Percentiles rank a stretch among this genome's conserved stretches.
Evolutionary conservation across 2,888 invertebrate genomes (phyloP).

Genomic region (Drosophila merina): DNA sequence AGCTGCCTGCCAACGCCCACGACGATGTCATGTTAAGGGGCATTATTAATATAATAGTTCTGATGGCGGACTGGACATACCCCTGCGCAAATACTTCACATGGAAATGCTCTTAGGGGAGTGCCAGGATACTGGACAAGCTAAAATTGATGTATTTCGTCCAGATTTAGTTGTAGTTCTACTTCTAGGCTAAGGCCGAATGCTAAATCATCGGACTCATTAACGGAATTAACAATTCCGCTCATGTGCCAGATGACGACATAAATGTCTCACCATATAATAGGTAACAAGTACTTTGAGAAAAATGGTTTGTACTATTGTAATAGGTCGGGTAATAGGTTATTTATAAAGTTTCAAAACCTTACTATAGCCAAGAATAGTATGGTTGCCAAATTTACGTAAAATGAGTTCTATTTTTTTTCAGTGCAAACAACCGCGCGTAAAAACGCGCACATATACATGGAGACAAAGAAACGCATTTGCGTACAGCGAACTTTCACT

Average conservation of each 20-base stretch:
- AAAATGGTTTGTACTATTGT: neutral
- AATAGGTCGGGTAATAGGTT: too few relatives aligned
- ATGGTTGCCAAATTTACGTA: too few relatives aligned
- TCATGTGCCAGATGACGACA: conserved; percentile 69
- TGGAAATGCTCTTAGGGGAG: conserved; percentile 26
- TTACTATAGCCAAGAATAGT: too few relatives aligned
- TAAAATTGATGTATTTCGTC: conserved; percentile 19
- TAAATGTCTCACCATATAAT: conserved; percentile 23
- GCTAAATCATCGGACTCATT: conserved; percentile 49
- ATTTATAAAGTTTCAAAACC: neutral
- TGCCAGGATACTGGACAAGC: conserved; percentile 32
- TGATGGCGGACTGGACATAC: conserved; percentile 13
- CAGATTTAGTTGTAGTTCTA: conserved; percentile 9
- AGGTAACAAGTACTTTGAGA: conserved; percentile 34
- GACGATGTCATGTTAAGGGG: conserved; percentile 34
- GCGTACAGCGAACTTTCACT: conserved; percentile 60
- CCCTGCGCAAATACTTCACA: conserved; percentile 22
- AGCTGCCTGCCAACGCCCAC: conserved; percentile 60
- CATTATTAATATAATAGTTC: conserved; percentile 30
- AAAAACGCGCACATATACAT: conserved; percentile 31
- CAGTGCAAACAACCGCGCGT: conserved; percentile 13
- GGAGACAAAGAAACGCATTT: conserved; percentile 13
- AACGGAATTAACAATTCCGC: conserved; percentile 58
- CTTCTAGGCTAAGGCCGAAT: conserved; percentile 6
- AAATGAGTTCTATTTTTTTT: neutral